These are phyloP conservation scores for Dendrophyllia cribrosa DNA, from an alignment of 64 coral and sea anemone species.

Conservation along the genomic window DNA sequence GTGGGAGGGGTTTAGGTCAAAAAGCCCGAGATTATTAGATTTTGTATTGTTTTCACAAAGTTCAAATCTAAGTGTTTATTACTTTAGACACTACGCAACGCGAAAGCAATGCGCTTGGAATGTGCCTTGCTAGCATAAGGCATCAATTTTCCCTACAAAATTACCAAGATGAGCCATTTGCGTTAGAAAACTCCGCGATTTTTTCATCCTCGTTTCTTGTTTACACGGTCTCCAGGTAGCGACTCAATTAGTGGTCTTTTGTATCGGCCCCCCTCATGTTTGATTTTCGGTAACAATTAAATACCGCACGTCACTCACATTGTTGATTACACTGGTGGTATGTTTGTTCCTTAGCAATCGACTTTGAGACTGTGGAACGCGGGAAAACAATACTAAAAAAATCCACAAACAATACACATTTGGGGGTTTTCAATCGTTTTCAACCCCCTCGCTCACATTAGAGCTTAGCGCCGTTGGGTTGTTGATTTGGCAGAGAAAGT, in stretches of 20 bases:
- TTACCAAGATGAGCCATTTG: not conserved
- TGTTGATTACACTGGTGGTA: not conserved
- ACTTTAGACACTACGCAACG: not conserved
- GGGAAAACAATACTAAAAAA: not conserved
- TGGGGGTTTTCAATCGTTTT: not conserved
- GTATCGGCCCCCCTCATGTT: constrained; percentile 8
- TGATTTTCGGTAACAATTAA: constrained; percentile 14
- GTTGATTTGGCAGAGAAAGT: constrained; percentile 6
- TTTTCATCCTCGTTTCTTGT: not conserved
- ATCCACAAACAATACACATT: not conserved
- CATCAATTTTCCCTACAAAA: not conserved
- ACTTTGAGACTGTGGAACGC: constrained; percentile 1
- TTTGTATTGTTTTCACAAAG: constrained; percentile 2
- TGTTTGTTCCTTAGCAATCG: constrained; percentile 37
- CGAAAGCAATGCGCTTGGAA: not conserved
- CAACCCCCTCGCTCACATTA: not conserved
- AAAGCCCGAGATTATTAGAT: constrained; percentile 25
- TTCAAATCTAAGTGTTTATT: not conserved
- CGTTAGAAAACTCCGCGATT: not conserved
- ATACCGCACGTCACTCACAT: not conserved
- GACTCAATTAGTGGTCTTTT: not conserved
- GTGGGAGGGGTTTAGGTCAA: constrained; percentile 28
- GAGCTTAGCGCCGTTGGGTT: not conserved
- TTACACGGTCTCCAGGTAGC: constrained; percentile 2
- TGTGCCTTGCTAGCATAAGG: no score